These are phyloP conservation scores for Orycteropus afer DNA, from an alignment of 2,113 vertebrate species.

Conservation along the genomic window DNA sequence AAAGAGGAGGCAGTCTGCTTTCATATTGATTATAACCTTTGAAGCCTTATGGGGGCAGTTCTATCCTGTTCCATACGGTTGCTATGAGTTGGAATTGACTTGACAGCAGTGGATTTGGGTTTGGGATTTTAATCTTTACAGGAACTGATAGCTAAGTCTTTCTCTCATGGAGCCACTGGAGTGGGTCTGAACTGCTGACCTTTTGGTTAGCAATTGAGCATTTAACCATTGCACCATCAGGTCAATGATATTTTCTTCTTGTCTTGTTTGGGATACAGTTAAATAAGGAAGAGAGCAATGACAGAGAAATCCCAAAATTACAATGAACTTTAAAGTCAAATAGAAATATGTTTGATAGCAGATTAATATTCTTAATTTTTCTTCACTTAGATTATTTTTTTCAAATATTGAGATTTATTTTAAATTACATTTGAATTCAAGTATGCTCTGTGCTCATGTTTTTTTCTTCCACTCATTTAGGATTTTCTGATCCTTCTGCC, in stretches of 20 bases:
- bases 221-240: background rate
- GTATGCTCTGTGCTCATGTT: background rate
- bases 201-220: background rate
- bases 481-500: background rate
- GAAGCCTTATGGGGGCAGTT: too few species aligned
- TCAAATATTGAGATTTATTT: conserved; percentile 48
- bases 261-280: background rate
- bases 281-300: background rate
- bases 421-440: background rate
- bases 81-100: too few species aligned
- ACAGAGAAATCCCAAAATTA: background rate
- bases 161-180: background rate
- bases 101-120: too few species aligned
- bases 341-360: background rate
- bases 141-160: background rate
- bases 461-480: background rate
- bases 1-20: too few species aligned
- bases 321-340: conserved; percentile 22
- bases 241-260: background rate
- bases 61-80: too few species aligned
- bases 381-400: conserved; percentile 21
- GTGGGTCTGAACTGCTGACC: background rate
- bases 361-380: background rate
- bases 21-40: too few species aligned
- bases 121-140: background rate